phyloP scores from a whole-genome alignment of 2,113 vertebrate species.

The Rhinichthys klamathensis region DNA sequence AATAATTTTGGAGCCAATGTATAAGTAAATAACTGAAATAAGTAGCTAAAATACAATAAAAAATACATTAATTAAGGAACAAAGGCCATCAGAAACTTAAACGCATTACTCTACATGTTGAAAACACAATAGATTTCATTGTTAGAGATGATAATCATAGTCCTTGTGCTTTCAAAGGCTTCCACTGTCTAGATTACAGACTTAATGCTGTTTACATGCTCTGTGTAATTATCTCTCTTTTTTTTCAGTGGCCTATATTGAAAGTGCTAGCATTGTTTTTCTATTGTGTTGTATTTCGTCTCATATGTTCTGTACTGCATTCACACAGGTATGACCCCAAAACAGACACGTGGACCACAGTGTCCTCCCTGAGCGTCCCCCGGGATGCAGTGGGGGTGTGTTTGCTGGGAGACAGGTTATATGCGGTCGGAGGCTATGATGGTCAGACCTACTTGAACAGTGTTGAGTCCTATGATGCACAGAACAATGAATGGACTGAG shows the following conservation, averaged over 20 bases:
- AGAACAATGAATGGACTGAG: slow-evolving; percentile 96
- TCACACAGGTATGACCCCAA: slow-evolving; percentile 91
- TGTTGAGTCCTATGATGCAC: slow-evolving; percentile 93
- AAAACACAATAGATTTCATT: slow-evolving; percentile 11
- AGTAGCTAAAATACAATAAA: neutral
- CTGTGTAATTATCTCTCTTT: slow-evolving; percentile 7
- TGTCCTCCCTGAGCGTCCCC: slow-evolving; percentile 88
- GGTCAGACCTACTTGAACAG: slow-evolving; percentile 90
- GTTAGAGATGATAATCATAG: slow-evolving; percentile 11
- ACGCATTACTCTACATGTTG: neutral
- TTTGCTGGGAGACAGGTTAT: slow-evolving; percentile 88
- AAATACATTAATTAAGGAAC: neutral
- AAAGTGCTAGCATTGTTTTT: neutral
- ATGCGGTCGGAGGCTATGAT: slow-evolving; percentile 94
- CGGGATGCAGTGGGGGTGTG: slow-evolving; percentile 93
- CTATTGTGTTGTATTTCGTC: neutral
- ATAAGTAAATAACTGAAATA: neutral
- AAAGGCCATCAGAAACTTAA: neutral
- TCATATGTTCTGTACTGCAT: neutral
- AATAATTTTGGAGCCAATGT: no score
- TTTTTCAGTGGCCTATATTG: neutral
- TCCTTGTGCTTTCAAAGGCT: neutral
- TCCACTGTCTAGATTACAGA: neutral
- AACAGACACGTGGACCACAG: slow-evolving; percentile 91
- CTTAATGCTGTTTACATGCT: neutral